Evolutionary conservation across 2,113 vertebrate species (phyloP).

Genomic region (Colinus virginianus): DNA sequence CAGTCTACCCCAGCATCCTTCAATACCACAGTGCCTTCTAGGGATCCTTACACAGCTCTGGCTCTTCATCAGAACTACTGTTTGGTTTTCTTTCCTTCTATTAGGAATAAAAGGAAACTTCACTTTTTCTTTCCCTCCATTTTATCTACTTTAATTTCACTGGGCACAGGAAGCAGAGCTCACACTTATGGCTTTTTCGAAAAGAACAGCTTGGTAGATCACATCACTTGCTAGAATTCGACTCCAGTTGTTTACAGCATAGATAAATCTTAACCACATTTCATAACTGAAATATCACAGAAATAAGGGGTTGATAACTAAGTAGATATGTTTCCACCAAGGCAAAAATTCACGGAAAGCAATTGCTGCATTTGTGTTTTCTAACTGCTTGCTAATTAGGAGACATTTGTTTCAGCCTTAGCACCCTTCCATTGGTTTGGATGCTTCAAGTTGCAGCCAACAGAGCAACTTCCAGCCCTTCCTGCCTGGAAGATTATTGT

Average conservation of each 20-base stretch:
- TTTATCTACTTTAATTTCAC: neutral
- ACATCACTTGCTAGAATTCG: neutral
- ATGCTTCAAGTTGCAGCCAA: neutral
- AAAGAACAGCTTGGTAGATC: neutral
- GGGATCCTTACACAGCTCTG: neutral
- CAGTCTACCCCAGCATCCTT: neutral
- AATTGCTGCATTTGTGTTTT: neutral
- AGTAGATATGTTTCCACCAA: neutral
- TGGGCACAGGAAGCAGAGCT: neutral
- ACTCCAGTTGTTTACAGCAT: neutral
- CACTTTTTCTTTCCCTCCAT: neutral
- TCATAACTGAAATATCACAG: neutral
- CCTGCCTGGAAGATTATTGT: neutral
- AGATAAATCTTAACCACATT: neutral
- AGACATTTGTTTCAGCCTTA: neutral
- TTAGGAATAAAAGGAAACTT: neutral
- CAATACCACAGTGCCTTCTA: fast-evolving
- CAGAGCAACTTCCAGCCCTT: neutral
- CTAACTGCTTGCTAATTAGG: neutral
- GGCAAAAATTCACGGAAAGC: neutral
- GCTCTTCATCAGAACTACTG: neutral
- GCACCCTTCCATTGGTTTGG: neutral
- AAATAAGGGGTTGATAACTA: neutral
- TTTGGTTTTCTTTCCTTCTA: neutral
- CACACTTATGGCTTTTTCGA: neutral